Base-by-base conservation (phyloP, 2,888 invertebrate species). In the Chloroclystis v-ata region DNA sequence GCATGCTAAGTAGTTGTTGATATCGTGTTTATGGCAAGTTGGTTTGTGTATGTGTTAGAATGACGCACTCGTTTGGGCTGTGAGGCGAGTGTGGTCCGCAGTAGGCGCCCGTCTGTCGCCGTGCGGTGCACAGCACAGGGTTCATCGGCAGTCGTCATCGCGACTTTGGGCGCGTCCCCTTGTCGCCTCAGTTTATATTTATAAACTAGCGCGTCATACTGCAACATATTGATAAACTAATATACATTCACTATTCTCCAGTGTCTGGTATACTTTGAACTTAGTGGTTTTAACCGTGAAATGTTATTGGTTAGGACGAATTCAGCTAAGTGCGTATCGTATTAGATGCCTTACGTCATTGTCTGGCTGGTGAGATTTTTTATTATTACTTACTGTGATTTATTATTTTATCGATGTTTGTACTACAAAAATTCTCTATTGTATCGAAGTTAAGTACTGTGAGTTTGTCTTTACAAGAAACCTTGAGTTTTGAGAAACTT, bases 141-240 rank as follows among this genome's bases (percentile, higher is more conserved):
- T 61, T 73, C 65, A 68, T 68, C 65, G 69, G 65, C 78, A 73
- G 76, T 79, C 72, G 75, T 72, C 75, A 72, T 67, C 63, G 69
- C 73, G 73, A 73, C 75, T 72, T 71, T 77, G 75, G 80, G 75
- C 78, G 83, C 82, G 84, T 82, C 85, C 82, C 81, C 72, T 69
- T 72, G 82, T 78, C 83, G 82, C 80, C 83, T 74, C 65, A 63
- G 66, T 61, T 72, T 74, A 61, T 84, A 83, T 83, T 80, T 78
- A 82, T 83, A 84, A 77, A 79, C 77, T 67, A 65, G 60, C 72
- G 72, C 82, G 80, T 82, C 82, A 82, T 72, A 70, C 52, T 54
- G 58, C 75, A 76, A 65, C 68, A 59, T 68, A 69, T 67, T 77
- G 72, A 78, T 78, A 78, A 72, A 79, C 63, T 61, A 56, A 63